These are phyloP conservation scores for Lates japonicus DNA, from an alignment of 2,797 vertebrate species.

Conservation along the genomic window DNA sequence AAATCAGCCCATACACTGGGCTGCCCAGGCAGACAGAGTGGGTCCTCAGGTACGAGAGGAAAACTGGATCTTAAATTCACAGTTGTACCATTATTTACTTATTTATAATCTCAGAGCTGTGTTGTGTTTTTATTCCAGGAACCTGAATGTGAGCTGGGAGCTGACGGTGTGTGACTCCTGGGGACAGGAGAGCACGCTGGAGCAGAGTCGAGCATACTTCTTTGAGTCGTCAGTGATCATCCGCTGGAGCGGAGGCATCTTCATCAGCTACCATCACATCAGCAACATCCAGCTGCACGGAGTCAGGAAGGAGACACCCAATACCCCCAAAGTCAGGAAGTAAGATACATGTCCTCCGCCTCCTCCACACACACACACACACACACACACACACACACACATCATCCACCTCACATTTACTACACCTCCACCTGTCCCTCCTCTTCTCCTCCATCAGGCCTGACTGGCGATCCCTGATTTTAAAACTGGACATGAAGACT, in stretches of 20 bases:
- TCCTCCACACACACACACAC: background rate
- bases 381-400: too few relatives aligned
- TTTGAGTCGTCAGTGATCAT: conserved; percentile 86
- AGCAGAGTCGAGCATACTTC: conserved; percentile 79
- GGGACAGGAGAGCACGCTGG: conserved; percentile 76
- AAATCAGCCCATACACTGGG: conserved; percentile 84
- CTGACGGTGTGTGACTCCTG: conserved; percentile 81
- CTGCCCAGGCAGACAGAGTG: conserved; percentile 86
- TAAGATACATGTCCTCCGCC: background rate
- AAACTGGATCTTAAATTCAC: too few relatives aligned
- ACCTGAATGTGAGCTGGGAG: conserved; percentile 84
- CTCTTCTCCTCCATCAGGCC: conserved; percentile 77
- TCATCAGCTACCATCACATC: conserved; percentile 76
- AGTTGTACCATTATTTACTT: too few relatives aligned
- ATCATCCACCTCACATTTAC: background rate
- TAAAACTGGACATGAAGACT: conserved; percentile 75
- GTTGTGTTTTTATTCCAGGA: conserved; percentile 62
- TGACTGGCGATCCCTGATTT: conserved; percentile 86
- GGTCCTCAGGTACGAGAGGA: conserved; percentile 75
- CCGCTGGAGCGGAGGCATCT: conserved; percentile 80
- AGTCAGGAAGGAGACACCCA: conserved; percentile 63
- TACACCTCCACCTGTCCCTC: background rate
- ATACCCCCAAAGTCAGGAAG: conserved; percentile 1
- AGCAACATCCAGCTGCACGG: conserved; percentile 86
- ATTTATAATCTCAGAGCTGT: too few relatives aligned